Evolutionary conservation across 2,113 vertebrate genomes (phyloP).

Genomic region (Tympanuchus pallidicinctus): DNA sequence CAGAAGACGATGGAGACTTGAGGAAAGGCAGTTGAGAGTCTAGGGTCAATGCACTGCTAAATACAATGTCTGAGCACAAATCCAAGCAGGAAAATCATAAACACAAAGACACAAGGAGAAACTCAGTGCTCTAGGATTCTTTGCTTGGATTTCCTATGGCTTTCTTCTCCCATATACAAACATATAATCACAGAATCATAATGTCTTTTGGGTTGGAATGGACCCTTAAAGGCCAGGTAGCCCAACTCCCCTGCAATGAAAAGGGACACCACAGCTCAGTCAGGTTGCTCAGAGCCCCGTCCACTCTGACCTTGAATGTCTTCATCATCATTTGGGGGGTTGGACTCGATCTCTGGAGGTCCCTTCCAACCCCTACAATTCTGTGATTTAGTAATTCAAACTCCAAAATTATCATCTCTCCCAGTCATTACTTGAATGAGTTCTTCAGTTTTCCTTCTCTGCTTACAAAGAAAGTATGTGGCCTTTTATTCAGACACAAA

Average conservation of each 20-base stretch:
- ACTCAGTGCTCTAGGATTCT: not conserved
- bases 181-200: too few relatives aligned
- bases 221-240: too few relatives aligned
- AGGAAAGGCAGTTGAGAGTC: not conserved
- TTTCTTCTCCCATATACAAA: not conserved
- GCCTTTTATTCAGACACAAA: not conserved
- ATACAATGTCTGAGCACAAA: not conserved
- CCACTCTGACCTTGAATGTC: too few relatives aligned
- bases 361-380: too few relatives aligned
- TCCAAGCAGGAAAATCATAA: not conserved
- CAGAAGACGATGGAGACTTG: not conserved
- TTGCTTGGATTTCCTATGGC: not conserved
- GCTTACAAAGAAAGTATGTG: not conserved
- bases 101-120: not conserved
- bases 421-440: not conserved
- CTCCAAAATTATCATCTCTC: not conserved
- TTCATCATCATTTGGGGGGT: not conserved
- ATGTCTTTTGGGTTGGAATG: too few relatives aligned
- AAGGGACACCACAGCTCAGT: too few relatives aligned
- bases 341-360: too few relatives aligned
- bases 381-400: too few relatives aligned
- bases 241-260: too few relatives aligned
- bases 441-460: not conserved
- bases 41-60: not conserved
- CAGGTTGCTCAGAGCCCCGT: too few relatives aligned